phyloP scores from a whole-genome alignment of 1,140 invertebrate species.

The Sarcophaga peregrina region DNA sequence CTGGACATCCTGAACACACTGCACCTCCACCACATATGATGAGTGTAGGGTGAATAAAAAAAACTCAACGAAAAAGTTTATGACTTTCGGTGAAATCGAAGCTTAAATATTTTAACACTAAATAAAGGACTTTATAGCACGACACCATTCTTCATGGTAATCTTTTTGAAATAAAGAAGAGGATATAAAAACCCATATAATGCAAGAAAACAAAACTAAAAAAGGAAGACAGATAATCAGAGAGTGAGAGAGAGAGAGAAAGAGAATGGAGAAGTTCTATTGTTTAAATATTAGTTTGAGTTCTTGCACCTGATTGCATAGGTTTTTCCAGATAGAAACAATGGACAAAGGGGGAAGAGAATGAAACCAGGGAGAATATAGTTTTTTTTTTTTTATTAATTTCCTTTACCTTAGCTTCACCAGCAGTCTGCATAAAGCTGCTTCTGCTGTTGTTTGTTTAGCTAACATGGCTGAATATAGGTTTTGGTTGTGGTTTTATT shows the following conservation, averaged over 20 bases:
- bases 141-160: background rate
- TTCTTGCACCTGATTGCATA: conserved; percentile 35
- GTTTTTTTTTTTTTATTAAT: background rate
- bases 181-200: too few relatives aligned
- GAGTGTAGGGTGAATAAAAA: too few relatives aligned
- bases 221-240: too few relatives aligned
- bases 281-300: conserved; percentile 14
- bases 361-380: background rate
- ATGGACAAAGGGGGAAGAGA: too few relatives aligned
- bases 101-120: conserved; percentile 15
- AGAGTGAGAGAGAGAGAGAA: too few relatives aligned
- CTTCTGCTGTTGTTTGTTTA: background rate
- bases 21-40: too few relatives aligned
- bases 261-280: background rate
- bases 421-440: background rate
- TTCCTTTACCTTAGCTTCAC: background rate
- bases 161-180: background rate
- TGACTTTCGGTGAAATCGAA: conserved; percentile 9
- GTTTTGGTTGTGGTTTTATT: conserved; percentile 11
- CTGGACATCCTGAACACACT: too few relatives aligned
- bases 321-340: background rate
- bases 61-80: background rate
- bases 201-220: too few relatives aligned
- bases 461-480: background rate
- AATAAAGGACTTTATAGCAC: background rate